Conservation (phyloP, 1,140 invertebrate species). For the Meloidogyne exigua region DNA sequence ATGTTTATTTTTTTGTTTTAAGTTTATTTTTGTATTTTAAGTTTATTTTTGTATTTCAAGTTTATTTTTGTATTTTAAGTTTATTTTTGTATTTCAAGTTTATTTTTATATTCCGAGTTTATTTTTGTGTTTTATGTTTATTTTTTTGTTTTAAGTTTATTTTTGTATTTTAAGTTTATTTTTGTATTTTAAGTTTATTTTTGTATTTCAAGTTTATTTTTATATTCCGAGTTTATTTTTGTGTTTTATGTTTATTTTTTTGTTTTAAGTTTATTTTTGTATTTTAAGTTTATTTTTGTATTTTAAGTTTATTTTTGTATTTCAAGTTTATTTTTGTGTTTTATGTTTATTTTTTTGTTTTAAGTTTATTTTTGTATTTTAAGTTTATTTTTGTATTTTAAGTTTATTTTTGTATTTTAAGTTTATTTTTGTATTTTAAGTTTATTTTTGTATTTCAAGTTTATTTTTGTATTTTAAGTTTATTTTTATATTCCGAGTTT, state of each 20-base stretch:
- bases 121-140: constrained; percentile 8
- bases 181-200: too few species aligned
- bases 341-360: constrained; percentile 12
- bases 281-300: background rate
- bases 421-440: too few species aligned
- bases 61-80: background rate
- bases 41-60: background rate
- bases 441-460: constrained; percentile 7
- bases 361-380: background rate
- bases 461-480: too few species aligned
- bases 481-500: background rate
- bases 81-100: background rate
- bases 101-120: background rate
- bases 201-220: too few species aligned
- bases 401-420: constrained; percentile 35
- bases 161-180: constrained; percentile 55
- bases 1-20: too few species aligned
- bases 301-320: background rate
- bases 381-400: constrained; percentile 59
- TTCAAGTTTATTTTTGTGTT: background rate
- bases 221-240: background rate
- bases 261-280: background rate
- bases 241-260: too few species aligned
- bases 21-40: background rate
- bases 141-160: constrained; percentile 32